phyloP scores from a whole-genome alignment of 2,113 vertebrate species.

The Hydrochoerus hydrochaeris region DNA sequence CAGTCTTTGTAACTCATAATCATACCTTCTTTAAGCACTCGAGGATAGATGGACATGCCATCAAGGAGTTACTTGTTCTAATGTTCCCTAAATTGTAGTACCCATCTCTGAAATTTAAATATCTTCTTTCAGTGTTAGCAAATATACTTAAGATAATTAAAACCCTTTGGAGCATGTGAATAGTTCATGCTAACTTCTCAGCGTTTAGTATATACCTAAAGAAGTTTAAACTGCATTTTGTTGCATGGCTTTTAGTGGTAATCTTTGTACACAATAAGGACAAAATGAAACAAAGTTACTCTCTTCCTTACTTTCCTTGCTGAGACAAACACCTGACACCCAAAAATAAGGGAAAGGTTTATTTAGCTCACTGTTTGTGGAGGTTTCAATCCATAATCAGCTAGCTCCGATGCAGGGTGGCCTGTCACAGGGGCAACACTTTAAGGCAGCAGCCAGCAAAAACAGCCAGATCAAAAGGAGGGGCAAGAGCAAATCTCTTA shows the following conservation, averaged over 20 bases:
- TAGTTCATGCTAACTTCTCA: neutral
- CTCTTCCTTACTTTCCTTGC: neutral
- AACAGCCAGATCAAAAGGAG: too few species aligned
- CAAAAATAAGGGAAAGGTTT: too few species aligned
- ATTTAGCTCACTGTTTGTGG: too few species aligned
- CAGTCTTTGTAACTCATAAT: neutral
- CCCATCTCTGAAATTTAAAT: neutral
- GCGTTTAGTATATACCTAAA: neutral
- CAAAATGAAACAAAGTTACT: neutral
- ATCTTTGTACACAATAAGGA: neutral
- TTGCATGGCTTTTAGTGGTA: neutral
- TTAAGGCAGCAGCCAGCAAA: too few species aligned
- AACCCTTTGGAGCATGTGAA: neutral
- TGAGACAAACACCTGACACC: too few species aligned
- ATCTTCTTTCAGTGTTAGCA: neutral
- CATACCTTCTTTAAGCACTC: neutral
- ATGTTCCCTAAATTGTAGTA: neutral
- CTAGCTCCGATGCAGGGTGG: too few species aligned
- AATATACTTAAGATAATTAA: conserved; percentile 9
- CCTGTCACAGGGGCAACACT: too few species aligned
- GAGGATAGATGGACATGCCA: neutral
- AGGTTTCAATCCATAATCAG: too few species aligned
- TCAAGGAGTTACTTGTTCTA: neutral
- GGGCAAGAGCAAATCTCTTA: too few species aligned
- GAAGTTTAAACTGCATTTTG: neutral